A percentile compares a stretch with the other conserved stretches of the same genome.
These are phyloP conservation scores for Poeciliopsis presidionis DNA, from an alignment of 2,797 vertebrate species.

Conservation along the genomic window DNA sequence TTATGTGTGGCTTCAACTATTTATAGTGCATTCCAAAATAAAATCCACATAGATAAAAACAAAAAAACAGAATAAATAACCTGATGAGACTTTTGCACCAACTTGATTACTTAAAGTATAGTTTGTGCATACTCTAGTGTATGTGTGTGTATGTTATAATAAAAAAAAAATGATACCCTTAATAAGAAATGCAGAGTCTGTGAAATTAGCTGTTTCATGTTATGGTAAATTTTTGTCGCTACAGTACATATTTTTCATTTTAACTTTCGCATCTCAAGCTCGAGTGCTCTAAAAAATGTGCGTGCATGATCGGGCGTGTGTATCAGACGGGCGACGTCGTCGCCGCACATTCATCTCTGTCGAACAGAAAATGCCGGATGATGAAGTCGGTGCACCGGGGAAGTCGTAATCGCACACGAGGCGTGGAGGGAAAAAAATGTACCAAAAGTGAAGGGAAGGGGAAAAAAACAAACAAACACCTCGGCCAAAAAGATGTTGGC, in stretches of 20 bases:
- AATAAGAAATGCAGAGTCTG: constrained; percentile 22
- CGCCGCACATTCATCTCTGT: neutral
- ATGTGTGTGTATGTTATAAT: neutral
- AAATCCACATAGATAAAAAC: neutral
- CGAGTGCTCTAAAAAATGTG: neutral
- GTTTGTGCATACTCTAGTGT: constrained; percentile 2
- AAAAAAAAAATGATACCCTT: neutral
- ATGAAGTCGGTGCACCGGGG: neutral
- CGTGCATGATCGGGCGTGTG: neutral
- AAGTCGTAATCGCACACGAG: neutral
- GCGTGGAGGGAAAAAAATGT: no score
- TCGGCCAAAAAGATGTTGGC: neutral
- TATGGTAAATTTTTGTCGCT: constrained; percentile 11
- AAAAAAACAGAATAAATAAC: neutral
- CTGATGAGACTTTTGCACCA: neutral
- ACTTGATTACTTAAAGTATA: neutral
- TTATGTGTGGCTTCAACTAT: neutral
- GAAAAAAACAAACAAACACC: neutral
- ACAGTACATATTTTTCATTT: constrained; percentile 10
- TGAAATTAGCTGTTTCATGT: constrained; percentile 22
- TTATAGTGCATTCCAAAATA: neutral
- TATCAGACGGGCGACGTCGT: neutral
- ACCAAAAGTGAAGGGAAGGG: neutral
- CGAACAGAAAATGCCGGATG: neutral
- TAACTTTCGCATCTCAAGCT: neutral